A percentile compares a stretch with the other conserved stretches of the same genome.
These are phyloP conservation scores for Diorhabda sublineata DNA, from an alignment of 1,140 invertebrate species.

Conservation along the genomic window DNA sequence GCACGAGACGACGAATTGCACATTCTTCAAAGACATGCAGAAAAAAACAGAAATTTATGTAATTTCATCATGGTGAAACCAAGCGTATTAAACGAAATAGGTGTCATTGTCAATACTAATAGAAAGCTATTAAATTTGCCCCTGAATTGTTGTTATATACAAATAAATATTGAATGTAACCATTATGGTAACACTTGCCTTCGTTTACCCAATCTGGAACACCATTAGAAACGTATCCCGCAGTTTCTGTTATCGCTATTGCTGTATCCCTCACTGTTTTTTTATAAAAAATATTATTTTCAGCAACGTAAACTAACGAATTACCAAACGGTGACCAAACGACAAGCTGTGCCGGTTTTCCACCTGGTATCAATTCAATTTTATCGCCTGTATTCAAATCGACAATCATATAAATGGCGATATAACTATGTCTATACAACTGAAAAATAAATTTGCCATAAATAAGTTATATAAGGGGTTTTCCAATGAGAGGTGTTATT, in stretches of 20 bases:
- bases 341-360: slow-evolving; percentile 50
- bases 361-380: slow-evolving; percentile 50
- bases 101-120: too few relatives aligned
- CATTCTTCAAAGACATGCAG: too few relatives aligned
- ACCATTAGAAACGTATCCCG: slow-evolving; percentile 65
- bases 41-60: too few relatives aligned
- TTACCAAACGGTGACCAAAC: slow-evolving; percentile 70
- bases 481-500: too few relatives aligned
- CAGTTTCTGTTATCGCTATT: slow-evolving; percentile 50
- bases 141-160: too few relatives aligned
- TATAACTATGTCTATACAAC: slow-evolving; percentile 56
- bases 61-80: too few relatives aligned
- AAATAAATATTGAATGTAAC: too few relatives aligned
- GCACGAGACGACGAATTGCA: too few relatives aligned
- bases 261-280: slow-evolving; percentile 8
- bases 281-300: slow-evolving; percentile 69
- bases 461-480: background rate
- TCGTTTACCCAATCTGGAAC: slow-evolving; percentile 80
- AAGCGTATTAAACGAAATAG: too few relatives aligned
- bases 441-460: slow-evolving; percentile 46
- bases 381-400: slow-evolving; percentile 49
- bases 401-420: slow-evolving; percentile 55
- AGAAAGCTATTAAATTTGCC: too few relatives aligned
- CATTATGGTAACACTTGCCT: slow-evolving; percentile 43
- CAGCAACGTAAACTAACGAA: slow-evolving; percentile 68